Conservation (phyloP, 2,113 vertebrate species). For the Pontoporia blainvillei region DNA sequence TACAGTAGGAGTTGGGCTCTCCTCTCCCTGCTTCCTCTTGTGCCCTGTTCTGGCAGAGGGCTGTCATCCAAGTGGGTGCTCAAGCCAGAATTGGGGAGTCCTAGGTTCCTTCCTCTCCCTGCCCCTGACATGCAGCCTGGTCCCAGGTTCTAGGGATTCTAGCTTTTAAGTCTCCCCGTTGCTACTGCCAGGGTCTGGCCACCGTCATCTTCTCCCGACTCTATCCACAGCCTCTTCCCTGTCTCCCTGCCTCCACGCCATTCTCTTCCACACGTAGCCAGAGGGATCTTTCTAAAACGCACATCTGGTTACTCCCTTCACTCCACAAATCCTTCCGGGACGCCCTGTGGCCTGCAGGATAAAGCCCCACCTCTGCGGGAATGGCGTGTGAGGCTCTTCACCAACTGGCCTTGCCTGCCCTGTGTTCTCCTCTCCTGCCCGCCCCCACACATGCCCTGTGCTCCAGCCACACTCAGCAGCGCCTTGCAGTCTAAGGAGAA, state of each 20-base stretch:
- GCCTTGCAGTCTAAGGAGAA: constrained; percentile 76
- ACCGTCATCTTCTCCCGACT: constrained; percentile 71
- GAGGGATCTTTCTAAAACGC: constrained; percentile 75
- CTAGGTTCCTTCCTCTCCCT: constrained; percentile 42
- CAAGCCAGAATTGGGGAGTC: constrained; percentile 23
- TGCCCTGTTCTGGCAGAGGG: constrained; percentile 11
- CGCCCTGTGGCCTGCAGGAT: constrained; percentile 75
- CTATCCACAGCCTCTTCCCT: constrained; percentile 74
- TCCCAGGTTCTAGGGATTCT: constrained; percentile 38
- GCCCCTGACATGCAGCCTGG: not conserved
- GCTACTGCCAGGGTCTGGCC: constrained; percentile 68
- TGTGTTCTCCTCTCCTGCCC: constrained; percentile 70
- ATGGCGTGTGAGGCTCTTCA: constrained; percentile 72
- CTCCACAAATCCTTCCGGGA: constrained; percentile 72
- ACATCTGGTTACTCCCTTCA: constrained; percentile 74
- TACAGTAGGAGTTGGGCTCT: constrained; percentile 29
- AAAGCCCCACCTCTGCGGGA: constrained; percentile 74
- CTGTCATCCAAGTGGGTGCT: not conserved
- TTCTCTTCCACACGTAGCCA: constrained; percentile 74
- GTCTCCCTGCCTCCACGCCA: constrained; percentile 75
- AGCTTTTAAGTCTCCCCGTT: constrained; percentile 55
- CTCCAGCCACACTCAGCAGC: constrained; percentile 68
- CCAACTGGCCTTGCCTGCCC: constrained; percentile 72
- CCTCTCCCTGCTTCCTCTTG: not conserved
- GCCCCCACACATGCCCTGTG: constrained; percentile 74